phyloP scores from a whole-genome alignment of 1,140 invertebrate genomes.

The Sitophilus oryzae region DNA sequence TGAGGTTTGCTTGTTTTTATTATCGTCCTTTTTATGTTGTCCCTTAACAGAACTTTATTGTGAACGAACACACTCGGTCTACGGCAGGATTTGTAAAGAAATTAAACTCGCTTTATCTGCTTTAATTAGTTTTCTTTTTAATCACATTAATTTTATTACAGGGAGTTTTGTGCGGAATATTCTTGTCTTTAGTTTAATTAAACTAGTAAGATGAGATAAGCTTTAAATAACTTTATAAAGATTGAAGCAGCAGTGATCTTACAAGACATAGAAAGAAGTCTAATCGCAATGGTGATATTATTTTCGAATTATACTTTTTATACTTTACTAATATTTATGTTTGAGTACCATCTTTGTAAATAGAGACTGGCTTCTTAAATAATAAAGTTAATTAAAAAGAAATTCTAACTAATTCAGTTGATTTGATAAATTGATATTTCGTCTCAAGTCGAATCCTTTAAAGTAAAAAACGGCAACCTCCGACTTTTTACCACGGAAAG shows the following conservation, averaged over 20 bases:
- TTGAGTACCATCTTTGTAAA: no score
- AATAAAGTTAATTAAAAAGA: no score
- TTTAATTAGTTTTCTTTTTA: constrained; percentile 26
- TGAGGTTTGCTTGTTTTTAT: constrained; percentile 22
- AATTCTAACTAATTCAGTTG: no score
- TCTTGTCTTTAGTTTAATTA: constrained; percentile 18
- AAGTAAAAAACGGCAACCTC: constrained; percentile 8
- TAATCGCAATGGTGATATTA: no score
- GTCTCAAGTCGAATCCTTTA: no score
- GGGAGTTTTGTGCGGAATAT: constrained; percentile 9
- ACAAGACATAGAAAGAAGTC: no score
- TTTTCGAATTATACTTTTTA: no score
- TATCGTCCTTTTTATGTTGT: constrained; percentile 23
- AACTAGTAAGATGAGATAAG: constrained; percentile 8
- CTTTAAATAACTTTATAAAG: not conserved
- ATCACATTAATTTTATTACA: constrained; percentile 26
- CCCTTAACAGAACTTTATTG: constrained; percentile 22
- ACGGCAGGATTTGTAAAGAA: constrained; percentile 25
- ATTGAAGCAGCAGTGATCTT: no score
- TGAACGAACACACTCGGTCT: constrained; percentile 22
- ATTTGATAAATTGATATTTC: no score
- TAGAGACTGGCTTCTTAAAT: no score
- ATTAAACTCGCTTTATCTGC: constrained; percentile 24
- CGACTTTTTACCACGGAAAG: constrained; percentile 22
- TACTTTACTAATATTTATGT: no score